A percentile compares a stretch with the other conserved stretches of the same genome.
Conservation (phyloP, 2,113 vertebrate species). For the Vidua chalybeata region DNA sequence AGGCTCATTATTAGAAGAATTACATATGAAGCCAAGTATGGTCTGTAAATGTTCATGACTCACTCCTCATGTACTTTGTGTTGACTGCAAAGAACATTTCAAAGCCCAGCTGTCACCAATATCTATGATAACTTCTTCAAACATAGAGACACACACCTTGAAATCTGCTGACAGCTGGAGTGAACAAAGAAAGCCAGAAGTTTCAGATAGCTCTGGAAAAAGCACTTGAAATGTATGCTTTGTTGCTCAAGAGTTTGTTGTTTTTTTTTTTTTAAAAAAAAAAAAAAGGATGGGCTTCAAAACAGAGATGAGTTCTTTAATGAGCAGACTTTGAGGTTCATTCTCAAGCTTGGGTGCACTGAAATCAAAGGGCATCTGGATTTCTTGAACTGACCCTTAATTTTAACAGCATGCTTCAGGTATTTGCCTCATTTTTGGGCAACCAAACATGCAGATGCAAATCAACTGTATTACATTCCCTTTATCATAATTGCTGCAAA, state of each 20-base stretch:
- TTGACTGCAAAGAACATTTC: constrained; percentile 8
- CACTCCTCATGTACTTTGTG: background rate
- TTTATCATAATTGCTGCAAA: background rate
- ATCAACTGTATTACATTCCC: background rate
- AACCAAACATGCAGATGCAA: background rate
- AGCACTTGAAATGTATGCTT: background rate
- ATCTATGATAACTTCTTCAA: constrained; percentile 9
- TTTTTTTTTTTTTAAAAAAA: too few species aligned
- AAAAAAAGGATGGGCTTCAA: background rate
- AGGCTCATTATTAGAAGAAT: background rate
- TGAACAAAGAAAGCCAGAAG: constrained; percentile 4
- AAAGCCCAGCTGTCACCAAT: constrained; percentile 13
- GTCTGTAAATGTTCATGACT: background rate
- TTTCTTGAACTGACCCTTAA: background rate
- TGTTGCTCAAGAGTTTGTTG: background rate
- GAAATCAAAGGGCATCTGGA: background rate
- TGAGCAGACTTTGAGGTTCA: background rate
- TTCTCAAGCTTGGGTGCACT: background rate
- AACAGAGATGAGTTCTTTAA: background rate
- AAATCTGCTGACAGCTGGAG: background rate
- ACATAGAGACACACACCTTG: background rate
- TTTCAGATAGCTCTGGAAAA: background rate
- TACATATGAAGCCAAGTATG: background rate
- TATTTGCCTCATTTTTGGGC: background rate
- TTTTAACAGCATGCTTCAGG: background rate